Conservation (phyloP, 2,888 invertebrate genomes). For the Dascillus cervinus region DNA sequence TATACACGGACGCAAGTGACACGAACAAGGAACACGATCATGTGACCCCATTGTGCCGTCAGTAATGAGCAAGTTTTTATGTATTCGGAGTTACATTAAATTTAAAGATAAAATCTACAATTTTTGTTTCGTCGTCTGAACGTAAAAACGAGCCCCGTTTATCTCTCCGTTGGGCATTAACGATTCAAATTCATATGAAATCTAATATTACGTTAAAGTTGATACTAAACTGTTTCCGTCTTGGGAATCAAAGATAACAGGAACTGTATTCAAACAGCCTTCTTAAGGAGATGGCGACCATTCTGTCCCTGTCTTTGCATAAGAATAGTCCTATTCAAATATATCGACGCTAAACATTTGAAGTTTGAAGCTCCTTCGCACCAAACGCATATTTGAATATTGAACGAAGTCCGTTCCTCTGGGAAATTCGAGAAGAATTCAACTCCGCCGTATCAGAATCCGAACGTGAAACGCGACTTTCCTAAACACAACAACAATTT, state of each 20-base stretch:
- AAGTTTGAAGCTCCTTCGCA: constrained; percentile 31
- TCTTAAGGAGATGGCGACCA: constrained; percentile 29
- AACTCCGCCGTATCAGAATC: no score
- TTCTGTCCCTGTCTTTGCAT: constrained; percentile 37
- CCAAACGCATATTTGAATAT: constrained; percentile 32
- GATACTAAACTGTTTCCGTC: constrained; percentile 23
- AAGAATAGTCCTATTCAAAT: constrained; percentile 35
- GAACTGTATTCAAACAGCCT: constrained; percentile 33
- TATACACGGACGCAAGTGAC: constrained; percentile 20
- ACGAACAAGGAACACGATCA: constrained; percentile 23
- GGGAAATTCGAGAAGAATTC: constrained; percentile 7
- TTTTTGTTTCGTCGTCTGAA: constrained; percentile 12
- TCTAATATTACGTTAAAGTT: constrained; percentile 29
- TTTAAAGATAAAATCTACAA: constrained; percentile 23
- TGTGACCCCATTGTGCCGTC: constrained; percentile 25
- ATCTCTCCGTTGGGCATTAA: constrained; percentile 7
- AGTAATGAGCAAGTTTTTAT: constrained; percentile 28
- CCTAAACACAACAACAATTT: no score
- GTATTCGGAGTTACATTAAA: constrained; percentile 26
- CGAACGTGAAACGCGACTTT: no score
- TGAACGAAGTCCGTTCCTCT: constrained; percentile 17
- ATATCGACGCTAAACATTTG: constrained; percentile 33
- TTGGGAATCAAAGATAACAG: constrained; percentile 31
- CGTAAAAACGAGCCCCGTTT: neutral
- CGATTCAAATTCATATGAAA: constrained; percentile 18